Conservation (phyloP, 2,797 vertebrate species). For the Helicolenus hilgendorfi region DNA sequence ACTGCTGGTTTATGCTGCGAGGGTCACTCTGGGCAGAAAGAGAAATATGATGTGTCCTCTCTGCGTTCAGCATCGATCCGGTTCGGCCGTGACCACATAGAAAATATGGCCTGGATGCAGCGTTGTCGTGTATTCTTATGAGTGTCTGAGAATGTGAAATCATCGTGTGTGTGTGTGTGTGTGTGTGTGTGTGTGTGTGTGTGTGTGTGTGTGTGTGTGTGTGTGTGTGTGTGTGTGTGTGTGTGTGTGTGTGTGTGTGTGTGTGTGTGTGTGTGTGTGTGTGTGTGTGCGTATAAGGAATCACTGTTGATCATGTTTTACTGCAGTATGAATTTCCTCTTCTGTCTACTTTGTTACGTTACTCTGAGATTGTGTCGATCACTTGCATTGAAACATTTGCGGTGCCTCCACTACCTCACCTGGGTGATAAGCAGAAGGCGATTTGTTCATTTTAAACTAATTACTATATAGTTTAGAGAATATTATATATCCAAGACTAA, state of each 20-base stretch:
- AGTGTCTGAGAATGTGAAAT: background rate
- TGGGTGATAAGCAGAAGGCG: fast-evolving
- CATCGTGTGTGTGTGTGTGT: background rate
- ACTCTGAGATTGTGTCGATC: background rate
- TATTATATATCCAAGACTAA: no score
- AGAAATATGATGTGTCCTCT: conserved; percentile 21
- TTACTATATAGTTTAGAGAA: no score
- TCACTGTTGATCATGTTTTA: background rate
- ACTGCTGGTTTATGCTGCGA: conserved; percentile 11
- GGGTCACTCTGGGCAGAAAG: conserved; percentile 30
- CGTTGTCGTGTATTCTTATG: background rate
- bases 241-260: background rate
- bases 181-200: background rate
- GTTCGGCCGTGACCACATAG: conserved; percentile 34
- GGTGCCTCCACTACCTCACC: background rate
- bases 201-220: background rate
- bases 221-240: background rate
- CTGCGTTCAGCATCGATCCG: conserved; percentile 40
- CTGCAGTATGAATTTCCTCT: background rate
- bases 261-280: background rate
- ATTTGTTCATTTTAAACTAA: no score
- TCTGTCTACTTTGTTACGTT: background rate
- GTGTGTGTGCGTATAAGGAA: background rate
- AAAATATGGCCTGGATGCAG: conserved; percentile 26
- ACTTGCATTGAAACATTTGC: background rate